Evolutionary conservation across 2,888 invertebrate genomes (phyloP).

Genomic region (Xestia c-nigrum): DNA sequence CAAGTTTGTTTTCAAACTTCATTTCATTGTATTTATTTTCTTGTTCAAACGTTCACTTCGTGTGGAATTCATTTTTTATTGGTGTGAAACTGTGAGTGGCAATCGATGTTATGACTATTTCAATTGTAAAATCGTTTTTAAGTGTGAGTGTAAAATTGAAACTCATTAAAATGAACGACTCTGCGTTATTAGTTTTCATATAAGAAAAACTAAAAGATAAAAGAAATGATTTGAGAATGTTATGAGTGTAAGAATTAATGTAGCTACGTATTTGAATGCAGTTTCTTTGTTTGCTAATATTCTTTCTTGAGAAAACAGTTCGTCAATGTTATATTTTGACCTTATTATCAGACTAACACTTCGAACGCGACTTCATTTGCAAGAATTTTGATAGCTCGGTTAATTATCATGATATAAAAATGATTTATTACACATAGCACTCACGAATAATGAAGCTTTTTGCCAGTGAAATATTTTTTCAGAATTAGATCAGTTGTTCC

Average conservation of each 20-base stretch:
- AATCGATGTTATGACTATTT: constrained; percentile 38
- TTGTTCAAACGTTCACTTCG: not conserved
- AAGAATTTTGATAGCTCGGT: too few species aligned
- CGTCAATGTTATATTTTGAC: not conserved
- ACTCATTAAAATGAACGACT: constrained; percentile 44
- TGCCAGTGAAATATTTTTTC: too few species aligned
- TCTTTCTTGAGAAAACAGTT: not conserved
- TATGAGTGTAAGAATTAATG: not conserved
- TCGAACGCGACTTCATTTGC: too few species aligned
- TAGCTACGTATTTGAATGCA: not conserved
- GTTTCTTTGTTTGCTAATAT: not conserved
- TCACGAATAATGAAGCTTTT: too few species aligned
- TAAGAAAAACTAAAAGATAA: constrained; percentile 25
- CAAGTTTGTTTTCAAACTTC: constrained; percentile 19
- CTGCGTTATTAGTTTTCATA: constrained; percentile 3
- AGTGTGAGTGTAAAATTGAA: constrained; percentile 27
- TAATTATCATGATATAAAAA: too few species aligned
- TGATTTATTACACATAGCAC: too few species aligned
- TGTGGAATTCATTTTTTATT: constrained; percentile 11
- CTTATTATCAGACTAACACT: not conserved
- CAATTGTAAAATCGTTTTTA: constrained; percentile 33
- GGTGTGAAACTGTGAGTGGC: constrained; percentile 28
- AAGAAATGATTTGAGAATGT: not conserved
- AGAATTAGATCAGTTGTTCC: too few species aligned
- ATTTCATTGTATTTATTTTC: constrained; percentile 1